These are phyloP conservation scores for Temnopleurus reevesii DNA, from an alignment of 53 echinoderm and acorn worm genomes.

Conservation along the genomic window DNA sequence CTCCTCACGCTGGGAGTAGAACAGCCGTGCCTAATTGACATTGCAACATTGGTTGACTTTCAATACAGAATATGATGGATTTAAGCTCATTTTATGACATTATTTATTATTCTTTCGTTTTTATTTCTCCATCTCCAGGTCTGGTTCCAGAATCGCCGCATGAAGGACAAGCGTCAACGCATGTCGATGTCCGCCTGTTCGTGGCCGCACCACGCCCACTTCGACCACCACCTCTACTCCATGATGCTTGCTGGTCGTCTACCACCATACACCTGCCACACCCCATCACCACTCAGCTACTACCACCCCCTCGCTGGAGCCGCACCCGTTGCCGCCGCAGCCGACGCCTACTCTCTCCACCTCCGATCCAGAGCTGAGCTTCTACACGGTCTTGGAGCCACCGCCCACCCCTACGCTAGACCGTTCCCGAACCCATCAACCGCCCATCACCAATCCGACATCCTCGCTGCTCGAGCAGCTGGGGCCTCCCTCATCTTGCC, in stretches of 20 bases:
- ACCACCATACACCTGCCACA: slow-evolving; percentile 76
- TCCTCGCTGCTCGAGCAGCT: not conserved
- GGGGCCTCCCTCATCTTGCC: slow-evolving; percentile 54
- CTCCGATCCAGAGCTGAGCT: slow-evolving; percentile 87
- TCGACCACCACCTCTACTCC: slow-evolving; percentile 90
- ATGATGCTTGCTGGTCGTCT: slow-evolving; percentile 83
- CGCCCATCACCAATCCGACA: slow-evolving; percentile 22
- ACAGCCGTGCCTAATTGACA: not conserved
- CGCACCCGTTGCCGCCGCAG: slow-evolving; percentile 64
- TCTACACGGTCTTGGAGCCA: slow-evolving; percentile 66
- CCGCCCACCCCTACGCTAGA: slow-evolving; percentile 43
- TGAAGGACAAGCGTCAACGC: slow-evolving; percentile 96
- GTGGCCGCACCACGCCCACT: slow-evolving; percentile 94
- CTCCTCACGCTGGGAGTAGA: not conserved
- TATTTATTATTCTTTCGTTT: not conserved
- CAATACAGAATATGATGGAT: not conserved
- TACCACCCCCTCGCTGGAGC: slow-evolving; percentile 75
- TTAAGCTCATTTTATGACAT: not conserved
- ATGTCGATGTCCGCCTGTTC: slow-evolving; percentile 94
- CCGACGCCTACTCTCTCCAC: slow-evolving; percentile 87
- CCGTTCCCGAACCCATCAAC: slow-evolving; percentile 25
- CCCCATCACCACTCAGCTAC: slow-evolving; percentile 69
- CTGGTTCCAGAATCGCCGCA: slow-evolving; percentile 98
- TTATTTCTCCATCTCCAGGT: slow-evolving; percentile 68
- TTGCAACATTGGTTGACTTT: not conserved